Base-by-base conservation (phyloP, 30 jellyfish, hydroid and myxozoan species). In the Aurelia sp. region DNA sequence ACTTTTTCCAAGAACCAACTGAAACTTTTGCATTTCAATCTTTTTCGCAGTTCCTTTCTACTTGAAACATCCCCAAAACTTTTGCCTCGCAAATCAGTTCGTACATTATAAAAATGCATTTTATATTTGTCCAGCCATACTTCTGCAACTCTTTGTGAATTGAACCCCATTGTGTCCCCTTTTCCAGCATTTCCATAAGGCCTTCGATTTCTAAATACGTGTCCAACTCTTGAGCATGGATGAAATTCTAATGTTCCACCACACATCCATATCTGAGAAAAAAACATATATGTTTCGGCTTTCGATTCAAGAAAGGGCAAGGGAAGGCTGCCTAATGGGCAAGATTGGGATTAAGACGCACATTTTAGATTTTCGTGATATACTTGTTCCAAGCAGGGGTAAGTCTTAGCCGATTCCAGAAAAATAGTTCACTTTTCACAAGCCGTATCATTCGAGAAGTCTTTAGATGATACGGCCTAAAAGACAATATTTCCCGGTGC, bases 201-300 rank as follows among this genome's bases (percentile, higher is more conserved):
- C 52, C 98, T 88, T 9, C 87, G 96, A 15, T 69, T 84, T 35
- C 98, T 89, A 74, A 93, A 93, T 13, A 93, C 92, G 40, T 93
- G 98, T 8, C 98, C 98, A 33, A 93, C 98, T 30, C 98, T 87
- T 22, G 98, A 93, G 88, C 98, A 93, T 5, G 98, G 98, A 24
- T 88, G 86, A 41, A 93, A 71, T 63, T 93, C 96, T 47, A 93
- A 81, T 3, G 87, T 51, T 41, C 98, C 98, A 21, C 98, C 98
- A 64, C 98, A 93, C 97, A 93, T 87, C 98, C 98, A 93, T 7
- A 93, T 78, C 98, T 93, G 27, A 4, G 63, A 18, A 8, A 19
- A 55, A 65, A 30, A 41, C 47, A 8, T 27, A 3, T 12, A 4
- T 8, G 84, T 13, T 21, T 47, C 7, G 15, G 4, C 15, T 72